Base-by-base conservation (phyloP, 2,797 vertebrate species). In the Erithacus rubecula region DNA sequence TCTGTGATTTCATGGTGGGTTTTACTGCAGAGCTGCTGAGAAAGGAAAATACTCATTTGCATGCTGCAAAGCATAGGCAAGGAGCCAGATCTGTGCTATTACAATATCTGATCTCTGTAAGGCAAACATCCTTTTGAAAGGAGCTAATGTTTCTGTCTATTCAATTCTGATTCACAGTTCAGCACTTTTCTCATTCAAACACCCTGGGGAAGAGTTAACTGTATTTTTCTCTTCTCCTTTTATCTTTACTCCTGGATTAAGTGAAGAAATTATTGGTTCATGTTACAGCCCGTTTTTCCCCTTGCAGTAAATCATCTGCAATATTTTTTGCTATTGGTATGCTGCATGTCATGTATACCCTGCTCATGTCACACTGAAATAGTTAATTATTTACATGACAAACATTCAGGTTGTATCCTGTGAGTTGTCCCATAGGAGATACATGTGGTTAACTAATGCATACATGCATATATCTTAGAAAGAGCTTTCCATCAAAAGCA, bases 21-120 rank as follows among this genome's bases (percentile, higher is more conserved):
- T 92, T 92, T 78, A 72, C 77, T 70, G 91, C 72, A 86, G 84
- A 88, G 44, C 34, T 92, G 46, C 75, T 77, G 64, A 84, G 64
- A 95, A 90, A 94, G 67, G 70, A 82, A 96, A 91, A 83, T 36
- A 81, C 15, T 93, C 29, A 88, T 96, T 94, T 94, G 80, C 84
- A 70, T 82, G 59, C 74, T 90, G 87, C 83, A 93, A 85, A 94
- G 85, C 63, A 88, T 51, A 88, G 91, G 89, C 91, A 93, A 86
- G 29, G 63, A 88, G 82, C 89, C 92, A 95, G 85, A 74, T 72
- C 52, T 32, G 55, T 93, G 85, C 85, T 95, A 76, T 90, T 96
- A 94, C 85, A 93, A 52, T 94, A 94, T 79, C 94, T 95, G 96
- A 95, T 95, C 94, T 95, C 83, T 84, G 59, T 93, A 90, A 96